Conservation (phyloP, 2,797 vertebrate species). For the Sebastes nivosus region DNA sequence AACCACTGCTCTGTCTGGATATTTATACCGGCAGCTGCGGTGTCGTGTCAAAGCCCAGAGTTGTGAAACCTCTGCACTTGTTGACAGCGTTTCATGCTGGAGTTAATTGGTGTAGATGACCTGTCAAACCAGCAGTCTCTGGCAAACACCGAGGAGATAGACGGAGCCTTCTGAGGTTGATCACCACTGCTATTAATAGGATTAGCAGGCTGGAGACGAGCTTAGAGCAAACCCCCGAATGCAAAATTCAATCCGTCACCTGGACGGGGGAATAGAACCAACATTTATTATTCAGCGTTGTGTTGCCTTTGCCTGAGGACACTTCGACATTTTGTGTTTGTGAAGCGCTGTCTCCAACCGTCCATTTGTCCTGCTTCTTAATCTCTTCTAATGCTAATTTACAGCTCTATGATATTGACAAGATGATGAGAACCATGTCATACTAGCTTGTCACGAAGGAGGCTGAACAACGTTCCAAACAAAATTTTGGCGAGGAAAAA, state of each 20-base stretch:
- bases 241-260: constrained; percentile 23
- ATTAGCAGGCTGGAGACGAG: not conserved
- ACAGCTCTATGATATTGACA: not conserved
- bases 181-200: constrained; percentile 54
- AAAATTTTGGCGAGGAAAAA: too few species aligned
- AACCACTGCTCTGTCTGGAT: not conserved
- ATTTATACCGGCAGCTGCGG: constrained; percentile 2
- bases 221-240: constrained; percentile 1
- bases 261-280: not conserved
- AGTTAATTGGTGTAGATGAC: constrained; percentile 67
- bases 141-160: not conserved
- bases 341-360: not conserved
- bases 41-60: constrained; percentile 17
- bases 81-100: constrained; percentile 41
- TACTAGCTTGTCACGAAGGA: too few species aligned
- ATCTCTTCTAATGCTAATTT: constrained; percentile 1
- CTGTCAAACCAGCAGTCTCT: constrained; percentile 37
- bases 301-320: constrained; percentile 15
- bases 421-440: not conserved
- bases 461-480: too few species aligned
- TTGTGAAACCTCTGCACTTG: constrained; percentile 40
- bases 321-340: not conserved
- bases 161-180: constrained; percentile 27
- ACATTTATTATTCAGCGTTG: constrained; percentile 22
- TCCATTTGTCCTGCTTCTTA: not conserved